phyloP scores from a whole-genome alignment of 2,797 vertebrate genomes.

The Xiphorhynchus erythropygius region DNA sequence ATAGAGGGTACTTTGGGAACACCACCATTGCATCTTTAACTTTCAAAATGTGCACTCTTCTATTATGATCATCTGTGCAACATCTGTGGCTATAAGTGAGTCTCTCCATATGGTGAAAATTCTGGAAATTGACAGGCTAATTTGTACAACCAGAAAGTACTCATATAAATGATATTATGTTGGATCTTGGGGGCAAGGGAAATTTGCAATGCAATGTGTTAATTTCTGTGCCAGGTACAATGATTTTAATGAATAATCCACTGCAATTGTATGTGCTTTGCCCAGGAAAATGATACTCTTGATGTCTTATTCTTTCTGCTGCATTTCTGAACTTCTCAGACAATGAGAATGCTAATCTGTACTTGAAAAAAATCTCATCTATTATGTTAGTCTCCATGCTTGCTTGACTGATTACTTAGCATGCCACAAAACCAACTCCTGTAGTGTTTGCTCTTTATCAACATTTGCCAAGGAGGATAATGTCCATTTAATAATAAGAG shows the following conservation, averaged over 20 bases:
- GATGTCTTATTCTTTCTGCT: neutral
- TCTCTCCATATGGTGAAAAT: neutral
- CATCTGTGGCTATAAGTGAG: neutral
- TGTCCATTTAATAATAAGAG: neutral
- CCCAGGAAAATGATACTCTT: neutral
- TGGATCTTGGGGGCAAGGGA: neutral
- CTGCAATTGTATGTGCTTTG: neutral
- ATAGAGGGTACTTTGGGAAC: neutral
- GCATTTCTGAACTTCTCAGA: constrained; percentile 9
- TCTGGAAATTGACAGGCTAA: neutral
- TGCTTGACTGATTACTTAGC: neutral
- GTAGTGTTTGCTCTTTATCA: neutral
- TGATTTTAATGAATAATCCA: neutral
- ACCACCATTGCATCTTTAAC: neutral
- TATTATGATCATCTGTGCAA: neutral
- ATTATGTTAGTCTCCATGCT: neutral
- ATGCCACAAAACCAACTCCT: neutral
- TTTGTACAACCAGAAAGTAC: neutral
- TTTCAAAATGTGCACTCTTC: neutral
- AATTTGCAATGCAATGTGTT: neutral
- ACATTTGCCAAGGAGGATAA: neutral
- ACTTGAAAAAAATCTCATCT: neutral
- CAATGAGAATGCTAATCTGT: neutral
- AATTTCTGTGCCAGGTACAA: constrained; percentile 22
- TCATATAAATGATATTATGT: neutral